Percentiles rank a stretch among this genome's conserved stretches.
phyloP scores from a whole-genome alignment of 2,888 invertebrate genomes.

The Agrotis exclamationis region DNA sequence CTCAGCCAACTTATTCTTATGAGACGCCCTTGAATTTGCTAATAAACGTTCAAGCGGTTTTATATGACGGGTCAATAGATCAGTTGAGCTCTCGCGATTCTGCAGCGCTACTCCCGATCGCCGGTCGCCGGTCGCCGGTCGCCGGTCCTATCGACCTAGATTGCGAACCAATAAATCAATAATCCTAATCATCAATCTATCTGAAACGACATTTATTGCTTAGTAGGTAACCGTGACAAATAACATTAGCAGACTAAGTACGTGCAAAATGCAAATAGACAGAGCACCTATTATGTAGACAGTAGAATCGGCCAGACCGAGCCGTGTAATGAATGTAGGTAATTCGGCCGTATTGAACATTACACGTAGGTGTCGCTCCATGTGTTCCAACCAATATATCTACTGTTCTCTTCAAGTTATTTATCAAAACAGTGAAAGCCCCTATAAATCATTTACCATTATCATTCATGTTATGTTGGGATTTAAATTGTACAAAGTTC shows the following conservation, averaged over 20 bases:
- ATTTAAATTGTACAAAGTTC: conserved; percentile 41
- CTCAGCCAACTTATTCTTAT: conserved; percentile 45
- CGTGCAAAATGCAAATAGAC: conserved; percentile 49
- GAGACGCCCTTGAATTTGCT: conserved; percentile 67
- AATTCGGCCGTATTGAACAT: conserved; percentile 59
- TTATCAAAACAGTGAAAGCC: conserved; percentile 12
- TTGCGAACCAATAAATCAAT: conserved; percentile 67
- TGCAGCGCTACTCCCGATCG: conserved; percentile 55
- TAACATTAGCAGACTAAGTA: conserved; percentile 45
- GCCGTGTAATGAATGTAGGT: conserved; percentile 63
- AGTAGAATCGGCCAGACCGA: conserved; percentile 29
- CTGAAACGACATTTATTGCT: conserved; percentile 56
- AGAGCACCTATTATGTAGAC: conserved; percentile 18
- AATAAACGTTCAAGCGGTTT: conserved; percentile 68
- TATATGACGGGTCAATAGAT: conserved; percentile 73
- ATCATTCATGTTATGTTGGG: conserved; percentile 21
- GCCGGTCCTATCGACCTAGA: conserved; percentile 56
- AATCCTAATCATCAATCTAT: conserved; percentile 67
- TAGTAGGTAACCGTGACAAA: conserved; percentile 67
- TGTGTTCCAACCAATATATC: neutral
- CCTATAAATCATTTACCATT: conserved; percentile 11
- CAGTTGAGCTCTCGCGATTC: conserved; percentile 63
- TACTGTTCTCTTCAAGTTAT: conserved; percentile 16
- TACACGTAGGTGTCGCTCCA: conserved; percentile 21
- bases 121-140: conserved; percentile 10